phyloP scores from a whole-genome alignment of 2,797 vertebrate genomes.

The Phrynocephalus forsythii region DNA sequence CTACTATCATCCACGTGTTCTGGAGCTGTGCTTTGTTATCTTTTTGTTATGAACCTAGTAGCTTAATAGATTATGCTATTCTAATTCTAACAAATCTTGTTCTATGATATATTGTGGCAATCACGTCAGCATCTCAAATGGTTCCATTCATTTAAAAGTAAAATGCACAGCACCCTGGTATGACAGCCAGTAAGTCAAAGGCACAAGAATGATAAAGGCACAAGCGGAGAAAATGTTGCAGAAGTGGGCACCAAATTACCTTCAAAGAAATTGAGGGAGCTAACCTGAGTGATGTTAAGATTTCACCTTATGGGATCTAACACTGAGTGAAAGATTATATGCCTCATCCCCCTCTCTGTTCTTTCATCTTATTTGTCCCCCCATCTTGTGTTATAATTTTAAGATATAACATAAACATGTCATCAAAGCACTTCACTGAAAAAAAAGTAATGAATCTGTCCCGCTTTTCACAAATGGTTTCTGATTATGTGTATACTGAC shows the following conservation, averaged over 20 bases:
- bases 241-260: background rate
- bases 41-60: background rate
- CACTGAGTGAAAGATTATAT: background rate
- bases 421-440: background rate
- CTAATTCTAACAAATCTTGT: background rate
- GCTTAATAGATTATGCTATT: background rate
- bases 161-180: background rate
- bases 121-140: background rate
- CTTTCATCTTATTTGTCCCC: background rate
- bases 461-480: background rate
- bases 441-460: background rate
- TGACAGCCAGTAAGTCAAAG: too few species aligned
- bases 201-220: too few species aligned
- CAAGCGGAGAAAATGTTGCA: background rate
- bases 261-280: background rate
- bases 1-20: background rate
- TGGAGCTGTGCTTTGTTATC: background rate
- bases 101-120: background rate
- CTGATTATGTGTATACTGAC: background rate
- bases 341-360: background rate
- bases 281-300: background rate
- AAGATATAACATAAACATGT: too few species aligned
- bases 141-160: background rate
- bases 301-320: background rate
- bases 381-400: background rate